Evolutionary conservation across 2,888 invertebrate genomes (phyloP).

Genomic region (Xestia c-nigrum): DNA sequence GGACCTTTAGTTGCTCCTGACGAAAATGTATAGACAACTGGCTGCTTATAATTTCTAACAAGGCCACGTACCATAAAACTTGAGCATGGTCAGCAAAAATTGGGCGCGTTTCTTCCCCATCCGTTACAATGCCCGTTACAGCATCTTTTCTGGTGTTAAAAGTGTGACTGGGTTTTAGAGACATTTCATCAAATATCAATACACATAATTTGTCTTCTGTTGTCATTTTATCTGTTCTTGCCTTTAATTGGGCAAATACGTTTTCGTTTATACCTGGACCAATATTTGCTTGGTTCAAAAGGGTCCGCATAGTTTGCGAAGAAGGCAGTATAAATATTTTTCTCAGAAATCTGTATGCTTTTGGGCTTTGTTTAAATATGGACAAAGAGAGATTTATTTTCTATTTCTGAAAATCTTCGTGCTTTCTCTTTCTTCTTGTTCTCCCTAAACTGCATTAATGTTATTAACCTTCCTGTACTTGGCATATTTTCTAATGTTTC

Average conservation of each 20-base stretch:
- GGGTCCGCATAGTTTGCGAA: not conserved
- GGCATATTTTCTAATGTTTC: constrained; percentile 11
- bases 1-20: constrained; percentile 11
- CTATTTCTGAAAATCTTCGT: too few species aligned
- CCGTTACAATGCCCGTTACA: not conserved
- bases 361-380: not conserved
- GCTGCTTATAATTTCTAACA: constrained; percentile 6
- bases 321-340: constrained; percentile 18
- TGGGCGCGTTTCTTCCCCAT: constrained; percentile 6
- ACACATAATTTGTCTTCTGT: not conserved
- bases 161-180: constrained; percentile 2
- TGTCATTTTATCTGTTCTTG: not conserved
- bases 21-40: constrained; percentile 3
- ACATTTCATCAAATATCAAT: constrained; percentile 10
- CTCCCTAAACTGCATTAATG: constrained; percentile 15
- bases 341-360: constrained; percentile 14
- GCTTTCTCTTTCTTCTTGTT: constrained; percentile 9
- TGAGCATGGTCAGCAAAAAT: not conserved
- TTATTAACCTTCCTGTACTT: constrained; percentile 10
- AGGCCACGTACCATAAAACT: constrained; percentile 6
- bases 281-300: constrained; percentile 1
- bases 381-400: constrained; percentile 3
- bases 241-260: constrained; percentile 4
- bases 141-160: constrained; percentile 1
- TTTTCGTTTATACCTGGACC: constrained; percentile 5